Conservation (phyloP, 1,140 invertebrate species). For the Chionoecetes opilio region DNA sequence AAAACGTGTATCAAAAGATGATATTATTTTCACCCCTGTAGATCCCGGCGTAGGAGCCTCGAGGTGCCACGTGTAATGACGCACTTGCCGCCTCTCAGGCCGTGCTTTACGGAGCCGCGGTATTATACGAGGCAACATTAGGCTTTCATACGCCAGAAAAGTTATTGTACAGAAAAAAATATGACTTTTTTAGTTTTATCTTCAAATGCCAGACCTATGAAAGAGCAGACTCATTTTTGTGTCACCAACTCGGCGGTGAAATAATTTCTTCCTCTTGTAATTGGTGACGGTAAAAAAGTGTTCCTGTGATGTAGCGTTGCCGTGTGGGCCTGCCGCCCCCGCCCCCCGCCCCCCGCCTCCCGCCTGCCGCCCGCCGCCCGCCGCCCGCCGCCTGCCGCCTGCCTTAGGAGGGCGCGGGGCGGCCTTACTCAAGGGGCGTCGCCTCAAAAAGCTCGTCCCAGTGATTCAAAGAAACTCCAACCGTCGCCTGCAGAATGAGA, state of each 20-base stretch:
- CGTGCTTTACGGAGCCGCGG: not conserved
- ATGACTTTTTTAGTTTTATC: constrained; percentile 48
- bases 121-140: constrained; percentile 61
- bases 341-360: no score
- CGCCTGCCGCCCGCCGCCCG: not conserved
- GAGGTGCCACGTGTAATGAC: constrained; percentile 64
- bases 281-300: constrained; percentile 2
- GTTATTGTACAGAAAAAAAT: constrained; percentile 50
- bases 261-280: constrained; percentile 33
- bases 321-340: not conserved
- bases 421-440: not conserved
- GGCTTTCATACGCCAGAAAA: constrained; percentile 32
- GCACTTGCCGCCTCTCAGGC: constrained; percentile 46
- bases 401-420: not conserved
- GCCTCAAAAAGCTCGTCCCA: constrained; percentile 30
- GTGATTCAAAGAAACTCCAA: constrained; percentile 48
- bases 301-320: not conserved
- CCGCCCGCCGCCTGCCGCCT: not conserved
- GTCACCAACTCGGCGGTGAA: constrained; percentile 33
- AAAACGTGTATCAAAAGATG: constrained; percentile 51
- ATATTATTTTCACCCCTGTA: constrained; percentile 60
- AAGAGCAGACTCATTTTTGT: constrained; percentile 18
- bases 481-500: constrained; percentile 48
- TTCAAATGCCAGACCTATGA: constrained; percentile 62
- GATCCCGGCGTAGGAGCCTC: not conserved